A percentile compares a stretch with the other conserved stretches of the same genome.
These are phyloP conservation scores for Plotosus lineatus DNA, from an alignment of 2,113 vertebrate species.

Conservation along the genomic window DNA sequence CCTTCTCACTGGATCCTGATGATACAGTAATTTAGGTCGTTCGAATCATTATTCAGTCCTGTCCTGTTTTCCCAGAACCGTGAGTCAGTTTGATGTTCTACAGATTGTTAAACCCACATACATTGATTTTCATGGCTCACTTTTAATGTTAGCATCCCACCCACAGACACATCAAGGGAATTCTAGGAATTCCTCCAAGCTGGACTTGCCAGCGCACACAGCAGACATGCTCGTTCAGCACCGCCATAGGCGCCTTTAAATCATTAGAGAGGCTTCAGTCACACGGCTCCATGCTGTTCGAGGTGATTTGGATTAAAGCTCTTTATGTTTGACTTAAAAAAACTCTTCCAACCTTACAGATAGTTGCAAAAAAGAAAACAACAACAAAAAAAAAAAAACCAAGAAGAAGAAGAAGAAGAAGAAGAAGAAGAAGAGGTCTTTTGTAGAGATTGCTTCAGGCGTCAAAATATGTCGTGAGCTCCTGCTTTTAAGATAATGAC, in stretches of 20 bases:
- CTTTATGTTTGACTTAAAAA: background rate
- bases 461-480: constrained; percentile 5
- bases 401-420: background rate
- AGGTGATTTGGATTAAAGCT: background rate
- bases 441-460: background rate
- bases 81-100: constrained; percentile 37
- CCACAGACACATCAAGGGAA: constrained; percentile 39
- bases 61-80: constrained; percentile 37
- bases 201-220: constrained; percentile 21
- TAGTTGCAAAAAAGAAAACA: no score
- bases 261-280: constrained; percentile 17
- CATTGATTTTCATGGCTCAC: constrained; percentile 41
- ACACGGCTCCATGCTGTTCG: constrained; percentile 3
- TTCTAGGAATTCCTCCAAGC: constrained; percentile 31
- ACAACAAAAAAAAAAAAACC: background rate
- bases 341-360: background rate
- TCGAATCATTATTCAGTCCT: background rate
- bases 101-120: constrained; percentile 22
- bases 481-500: constrained; percentile 44
- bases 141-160: constrained; percentile 41
- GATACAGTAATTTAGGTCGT: background rate
- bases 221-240: constrained; percentile 24
- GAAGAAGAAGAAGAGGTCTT: background rate
- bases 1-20: no score
- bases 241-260: constrained; percentile 20